Percentiles rank a stretch among this genome's conserved stretches.
phyloP scores from a whole-genome alignment of 2,113 vertebrate genomes.

The Nesoenas mayeri region DNA sequence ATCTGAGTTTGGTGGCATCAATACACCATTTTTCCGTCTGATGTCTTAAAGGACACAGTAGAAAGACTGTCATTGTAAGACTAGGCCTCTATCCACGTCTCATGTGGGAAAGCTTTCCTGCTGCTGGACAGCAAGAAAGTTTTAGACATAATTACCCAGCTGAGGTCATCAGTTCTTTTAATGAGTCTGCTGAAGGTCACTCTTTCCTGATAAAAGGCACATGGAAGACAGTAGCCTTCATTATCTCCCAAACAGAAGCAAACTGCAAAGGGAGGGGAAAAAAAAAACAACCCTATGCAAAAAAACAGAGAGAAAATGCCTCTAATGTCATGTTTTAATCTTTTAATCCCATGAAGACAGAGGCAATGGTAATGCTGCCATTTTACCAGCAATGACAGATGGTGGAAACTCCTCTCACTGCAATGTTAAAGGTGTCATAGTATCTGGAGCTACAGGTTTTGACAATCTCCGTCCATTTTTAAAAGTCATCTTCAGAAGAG shows the following conservation, averaged over 20 bases:
- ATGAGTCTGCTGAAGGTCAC: conserved; percentile 52
- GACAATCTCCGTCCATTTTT: not conserved
- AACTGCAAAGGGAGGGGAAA: not conserved
- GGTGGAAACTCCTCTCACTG: not conserved
- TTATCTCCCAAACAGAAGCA: conserved; percentile 55
- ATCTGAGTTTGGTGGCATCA: not conserved
- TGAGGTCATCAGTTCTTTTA: conserved; percentile 67
- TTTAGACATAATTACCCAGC: conserved; percentile 40
- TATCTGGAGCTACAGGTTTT: not conserved
- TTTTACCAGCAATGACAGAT: not conserved
- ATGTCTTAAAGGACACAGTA: not conserved
- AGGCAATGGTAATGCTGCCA: not conserved
- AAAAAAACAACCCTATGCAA: not conserved
- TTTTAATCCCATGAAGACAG: conserved; percentile 20
- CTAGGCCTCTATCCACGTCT: not conserved
- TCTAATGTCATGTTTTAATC: conserved; percentile 1
- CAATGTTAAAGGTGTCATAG: not conserved
- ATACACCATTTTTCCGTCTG: not conserved
- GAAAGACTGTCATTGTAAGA: not conserved
- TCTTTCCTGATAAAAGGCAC: conserved; percentile 41
- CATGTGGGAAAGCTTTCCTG: not conserved
- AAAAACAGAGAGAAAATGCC: not conserved
- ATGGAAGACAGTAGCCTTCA: conserved; percentile 3
- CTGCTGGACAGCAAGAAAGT: conserved; percentile 32
- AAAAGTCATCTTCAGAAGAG: not conserved